phyloP scores from a whole-genome alignment of 64 coral and sea anemone genomes.

The Stichodactyla helianthus region DNA sequence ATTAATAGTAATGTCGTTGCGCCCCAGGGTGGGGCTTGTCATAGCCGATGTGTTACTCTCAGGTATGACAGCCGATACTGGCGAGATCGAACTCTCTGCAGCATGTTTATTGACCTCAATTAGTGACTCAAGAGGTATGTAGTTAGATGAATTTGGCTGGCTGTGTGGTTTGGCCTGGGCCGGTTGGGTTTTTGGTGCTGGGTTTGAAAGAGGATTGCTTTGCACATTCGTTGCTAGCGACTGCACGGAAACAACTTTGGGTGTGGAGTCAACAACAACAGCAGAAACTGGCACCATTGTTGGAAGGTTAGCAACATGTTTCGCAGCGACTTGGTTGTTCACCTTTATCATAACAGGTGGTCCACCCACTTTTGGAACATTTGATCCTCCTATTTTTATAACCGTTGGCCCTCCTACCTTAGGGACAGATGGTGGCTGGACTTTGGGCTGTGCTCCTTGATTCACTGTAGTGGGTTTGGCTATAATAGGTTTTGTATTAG shows the following conservation, averaged over 20 bases:
- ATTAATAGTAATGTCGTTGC: slow-evolving; percentile 71
- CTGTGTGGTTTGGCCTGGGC: not conserved
- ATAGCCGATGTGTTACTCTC: slow-evolving; percentile 16
- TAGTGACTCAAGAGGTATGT: slow-evolving; percentile 86
- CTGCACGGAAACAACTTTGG: slow-evolving; percentile 56
- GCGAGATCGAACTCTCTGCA: slow-evolving; percentile 52
- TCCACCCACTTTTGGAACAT: slow-evolving; percentile 2
- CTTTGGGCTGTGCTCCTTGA: not conserved
- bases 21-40: slow-evolving; percentile 37
- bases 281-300: not conserved
- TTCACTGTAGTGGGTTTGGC: not conserved
- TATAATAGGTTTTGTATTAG: not conserved
- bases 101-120: slow-evolving; percentile 73
- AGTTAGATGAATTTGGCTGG: slow-evolving; percentile 6
- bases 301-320: not conserved
- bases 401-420: not conserved
- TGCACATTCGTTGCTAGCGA: slow-evolving; percentile 12
- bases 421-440: not conserved
- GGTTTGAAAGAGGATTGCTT: not conserved
- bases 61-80: slow-evolving; percentile 60
- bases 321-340: not conserved
- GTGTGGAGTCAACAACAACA: slow-evolving; percentile 1
- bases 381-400: not conserved
- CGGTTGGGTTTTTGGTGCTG: not conserved
- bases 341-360: not conserved